phyloP scores from a whole-genome alignment of 1,140 invertebrate genomes.

The Pseudomyrmex cubaensis region DNA sequence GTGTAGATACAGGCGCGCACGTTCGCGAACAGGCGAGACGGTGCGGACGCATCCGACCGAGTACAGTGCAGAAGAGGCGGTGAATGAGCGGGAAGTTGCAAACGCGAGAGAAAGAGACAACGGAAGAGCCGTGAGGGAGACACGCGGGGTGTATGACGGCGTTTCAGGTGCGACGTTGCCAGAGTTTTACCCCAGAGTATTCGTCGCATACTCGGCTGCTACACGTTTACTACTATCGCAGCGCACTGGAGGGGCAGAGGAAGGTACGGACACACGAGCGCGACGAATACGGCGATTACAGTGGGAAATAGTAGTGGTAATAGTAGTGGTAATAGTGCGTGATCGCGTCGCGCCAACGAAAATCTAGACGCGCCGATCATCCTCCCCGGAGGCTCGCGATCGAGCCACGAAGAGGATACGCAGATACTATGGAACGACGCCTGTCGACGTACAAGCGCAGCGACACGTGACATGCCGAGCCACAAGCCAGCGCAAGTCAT shows the following conservation, averaged over 20 bases:
- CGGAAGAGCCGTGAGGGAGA: constrained; percentile 36
- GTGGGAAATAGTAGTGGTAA: not conserved
- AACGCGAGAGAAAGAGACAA: constrained; percentile 59
- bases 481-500: constrained; percentile 75
- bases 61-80: not conserved
- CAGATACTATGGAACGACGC: constrained; percentile 69
- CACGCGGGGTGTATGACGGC: constrained; percentile 57
- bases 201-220: constrained; percentile 55
- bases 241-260: constrained; percentile 43
- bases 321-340: constrained; percentile 37
- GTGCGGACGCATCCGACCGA: constrained; percentile 1
- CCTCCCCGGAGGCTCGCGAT: constrained; percentile 27
- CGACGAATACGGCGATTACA: constrained; percentile 19
- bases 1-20: constrained; percentile 22
- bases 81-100: constrained; percentile 58
- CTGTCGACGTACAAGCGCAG: constrained; percentile 65
- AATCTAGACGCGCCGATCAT: constrained; percentile 39
- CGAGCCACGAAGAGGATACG: constrained; percentile 34
- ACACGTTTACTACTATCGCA: constrained; percentile 27
- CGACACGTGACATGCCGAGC: constrained; percentile 79
- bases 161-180: constrained; percentile 75
- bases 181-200: constrained; percentile 71
- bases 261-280: constrained; percentile 22
- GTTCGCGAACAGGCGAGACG: constrained; percentile 23
- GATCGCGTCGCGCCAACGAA: constrained; percentile 36